phyloP scores from a whole-genome alignment of 2,113 vertebrate genomes.

The Enhydra lutris region DNA sequence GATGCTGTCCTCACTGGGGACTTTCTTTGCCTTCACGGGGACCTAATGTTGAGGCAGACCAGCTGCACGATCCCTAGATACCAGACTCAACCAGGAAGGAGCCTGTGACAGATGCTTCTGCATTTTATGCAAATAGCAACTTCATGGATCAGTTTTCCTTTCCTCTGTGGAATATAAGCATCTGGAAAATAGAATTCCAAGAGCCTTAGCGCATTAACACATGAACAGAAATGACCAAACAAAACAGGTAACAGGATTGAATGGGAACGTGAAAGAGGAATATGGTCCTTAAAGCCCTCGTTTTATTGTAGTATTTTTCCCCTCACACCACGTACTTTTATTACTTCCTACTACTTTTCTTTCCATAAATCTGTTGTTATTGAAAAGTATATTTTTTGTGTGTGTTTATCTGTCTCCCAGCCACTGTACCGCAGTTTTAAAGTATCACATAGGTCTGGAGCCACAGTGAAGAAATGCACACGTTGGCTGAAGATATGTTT shows the following conservation, averaged over 20 bases:
- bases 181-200: slow-evolving; percentile 81
- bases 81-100: slow-evolving; percentile 66
- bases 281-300: not conserved
- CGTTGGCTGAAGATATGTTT: slow-evolving; percentile 37
- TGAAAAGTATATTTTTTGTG: not conserved
- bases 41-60: slow-evolving; percentile 55
- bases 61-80: slow-evolving; percentile 54
- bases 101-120: slow-evolving; percentile 79
- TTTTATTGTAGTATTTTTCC: not conserved
- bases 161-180: slow-evolving; percentile 75
- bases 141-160: slow-evolving; percentile 82
- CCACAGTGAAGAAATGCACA: slow-evolving; percentile 35
- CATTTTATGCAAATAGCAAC: slow-evolving; percentile 82
- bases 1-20: not conserved
- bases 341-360: not conserved
- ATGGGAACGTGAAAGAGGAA: not conserved
- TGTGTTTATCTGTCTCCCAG: not conserved
- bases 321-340: not conserved
- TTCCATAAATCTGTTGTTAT: not conserved
- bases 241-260: slow-evolving; percentile 8
- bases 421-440: not conserved
- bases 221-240: slow-evolving; percentile 49
- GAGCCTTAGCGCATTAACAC: not conserved
- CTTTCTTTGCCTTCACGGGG: slow-evolving; percentile 35
- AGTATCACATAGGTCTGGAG: not conserved